Conservation (phyloP, 2,888 invertebrate genomes). For the Deroplatys truncata region DNA sequence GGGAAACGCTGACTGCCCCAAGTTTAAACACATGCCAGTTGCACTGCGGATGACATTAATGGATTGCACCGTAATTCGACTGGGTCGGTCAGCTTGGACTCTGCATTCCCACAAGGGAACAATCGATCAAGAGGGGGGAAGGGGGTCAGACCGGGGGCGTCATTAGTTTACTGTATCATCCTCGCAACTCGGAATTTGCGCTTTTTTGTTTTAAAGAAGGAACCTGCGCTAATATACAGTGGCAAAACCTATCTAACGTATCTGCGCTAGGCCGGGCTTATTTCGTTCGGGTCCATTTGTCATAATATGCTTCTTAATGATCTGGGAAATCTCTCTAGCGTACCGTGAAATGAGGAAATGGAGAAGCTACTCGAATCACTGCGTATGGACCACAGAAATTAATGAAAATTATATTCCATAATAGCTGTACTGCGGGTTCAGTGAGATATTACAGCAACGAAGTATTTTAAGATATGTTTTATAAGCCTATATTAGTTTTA, state of each 20-base stretch:
- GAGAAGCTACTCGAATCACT: neutral
- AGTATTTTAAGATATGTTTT: too few species aligned
- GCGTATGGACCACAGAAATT: too few species aligned
- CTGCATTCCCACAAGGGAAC: neutral
- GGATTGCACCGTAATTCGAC: neutral
- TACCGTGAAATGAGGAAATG: neutral
- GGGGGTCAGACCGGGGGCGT: neutral
- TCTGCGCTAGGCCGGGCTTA: neutral
- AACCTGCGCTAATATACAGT: neutral
- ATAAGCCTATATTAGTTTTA: too few species aligned
- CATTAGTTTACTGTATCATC: neutral
- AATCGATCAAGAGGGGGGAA: neutral
- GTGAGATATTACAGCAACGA: too few species aligned
- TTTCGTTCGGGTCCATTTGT: neutral
- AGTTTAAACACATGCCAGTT: neutral
- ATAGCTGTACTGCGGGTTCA: too few species aligned
- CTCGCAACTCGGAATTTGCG: neutral
- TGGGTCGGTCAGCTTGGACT: neutral
- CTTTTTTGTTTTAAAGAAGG: neutral
- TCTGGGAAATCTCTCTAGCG: neutral
- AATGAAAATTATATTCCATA: too few species aligned
- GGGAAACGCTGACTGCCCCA: neutral
- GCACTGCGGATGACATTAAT: neutral
- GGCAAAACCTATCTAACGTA: neutral
- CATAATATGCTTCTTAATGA: neutral